Evolutionary conservation across 2,888 invertebrate genomes (phyloP).

Genomic region (Nemoura dubitans): DNA sequence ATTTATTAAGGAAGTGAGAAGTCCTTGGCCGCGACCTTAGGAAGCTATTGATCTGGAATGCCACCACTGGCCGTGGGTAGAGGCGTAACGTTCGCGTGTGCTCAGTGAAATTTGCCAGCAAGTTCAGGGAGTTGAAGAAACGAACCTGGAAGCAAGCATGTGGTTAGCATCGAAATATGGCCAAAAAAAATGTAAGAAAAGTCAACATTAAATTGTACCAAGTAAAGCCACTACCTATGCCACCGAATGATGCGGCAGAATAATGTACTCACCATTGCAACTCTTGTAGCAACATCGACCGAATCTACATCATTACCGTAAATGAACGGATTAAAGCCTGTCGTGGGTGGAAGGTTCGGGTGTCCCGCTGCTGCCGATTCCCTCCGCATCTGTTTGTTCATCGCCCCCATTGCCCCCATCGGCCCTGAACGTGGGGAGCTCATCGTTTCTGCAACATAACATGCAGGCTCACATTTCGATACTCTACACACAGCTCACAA

Average conservation of each 20-base stretch:
- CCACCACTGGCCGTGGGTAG: slow-evolving; percentile 98
- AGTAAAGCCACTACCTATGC: too few relatives aligned
- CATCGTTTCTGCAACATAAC: background rate
- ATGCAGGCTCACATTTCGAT: background rate
- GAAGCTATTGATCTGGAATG: slow-evolving; percentile 97
- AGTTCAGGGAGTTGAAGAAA: slow-evolving; percentile 97
- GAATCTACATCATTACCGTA: slow-evolving; percentile 96
- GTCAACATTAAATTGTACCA: too few relatives aligned
- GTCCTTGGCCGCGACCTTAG: slow-evolving; percentile 90
- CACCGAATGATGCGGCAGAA: too few relatives aligned
- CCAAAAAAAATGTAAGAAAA: slow-evolving; percentile 39
- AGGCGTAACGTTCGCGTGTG: slow-evolving; percentile 95
- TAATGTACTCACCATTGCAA: slow-evolving; percentile 83
- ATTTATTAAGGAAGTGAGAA: slow-evolving; percentile 88
- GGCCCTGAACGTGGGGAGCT: background rate
- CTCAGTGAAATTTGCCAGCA: slow-evolving; percentile 96
- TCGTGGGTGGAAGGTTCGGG: slow-evolving; percentile 53
- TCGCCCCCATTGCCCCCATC: background rate
- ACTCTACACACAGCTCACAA: too few relatives aligned
- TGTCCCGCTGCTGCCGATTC: slow-evolving; percentile 40
- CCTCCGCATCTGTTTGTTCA: background rate
- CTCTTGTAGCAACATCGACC: slow-evolving; percentile 96
- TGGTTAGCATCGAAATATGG: too few relatives aligned
- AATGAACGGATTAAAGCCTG: slow-evolving; percentile 82
- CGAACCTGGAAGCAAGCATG: slow-evolving; percentile 79